Evolutionary conservation across 1,140 invertebrate genomes (phyloP).

Genomic region (Anadara kagoshimensis): DNA sequence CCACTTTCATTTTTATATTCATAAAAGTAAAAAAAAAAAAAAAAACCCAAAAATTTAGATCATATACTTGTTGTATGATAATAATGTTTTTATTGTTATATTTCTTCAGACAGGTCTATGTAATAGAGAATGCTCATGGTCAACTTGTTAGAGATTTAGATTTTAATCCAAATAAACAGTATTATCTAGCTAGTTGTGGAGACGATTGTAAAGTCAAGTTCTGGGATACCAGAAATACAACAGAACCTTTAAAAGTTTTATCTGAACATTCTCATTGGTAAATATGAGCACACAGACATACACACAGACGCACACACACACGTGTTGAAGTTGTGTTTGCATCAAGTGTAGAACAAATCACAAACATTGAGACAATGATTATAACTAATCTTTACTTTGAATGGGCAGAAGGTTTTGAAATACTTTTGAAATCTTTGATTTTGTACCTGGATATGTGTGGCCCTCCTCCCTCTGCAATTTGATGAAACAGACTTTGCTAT

Average conservation of each 20-base stretch:
- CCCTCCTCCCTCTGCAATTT: no score
- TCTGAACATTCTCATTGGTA: conserved; percentile 97
- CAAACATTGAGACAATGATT: no score
- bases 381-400: no score
- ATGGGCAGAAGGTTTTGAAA: no score
- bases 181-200: conserved; percentile 93
- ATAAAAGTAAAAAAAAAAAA: no score
- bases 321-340: no score
- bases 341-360: no score
- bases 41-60: not conserved
- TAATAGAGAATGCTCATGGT: conserved; percentile 89
- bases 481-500: no score
- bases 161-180: conserved; percentile 97
- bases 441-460: no score
- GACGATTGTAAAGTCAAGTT: conserved; percentile 96
- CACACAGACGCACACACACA: no score
- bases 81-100: not conserved
- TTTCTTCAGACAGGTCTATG: conserved; percentile 82
- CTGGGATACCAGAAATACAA: conserved; percentile 92
- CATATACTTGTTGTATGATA: not conserved
- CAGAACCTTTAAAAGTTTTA: conserved; percentile 85
- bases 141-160: conserved; percentile 94
- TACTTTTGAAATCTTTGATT: no score
- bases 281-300: conserved; percentile 20
- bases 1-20: no score